Evolutionary conservation across 2,888 invertebrate genomes (phyloP).

Genomic region (Polietes domitor): DNA sequence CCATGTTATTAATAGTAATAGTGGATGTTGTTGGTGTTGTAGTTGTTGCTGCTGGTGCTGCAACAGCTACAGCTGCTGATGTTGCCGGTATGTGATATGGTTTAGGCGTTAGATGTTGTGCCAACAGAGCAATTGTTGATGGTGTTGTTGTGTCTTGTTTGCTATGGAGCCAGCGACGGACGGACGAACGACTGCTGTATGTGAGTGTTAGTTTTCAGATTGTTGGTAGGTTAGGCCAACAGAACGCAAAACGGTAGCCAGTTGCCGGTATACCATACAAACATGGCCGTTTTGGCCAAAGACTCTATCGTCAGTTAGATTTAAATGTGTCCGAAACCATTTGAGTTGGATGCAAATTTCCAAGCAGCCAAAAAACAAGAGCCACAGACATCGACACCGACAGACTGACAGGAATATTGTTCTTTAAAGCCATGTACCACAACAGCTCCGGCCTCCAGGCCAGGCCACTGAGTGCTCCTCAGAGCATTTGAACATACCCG

Average conservation of each 20-base stretch:
- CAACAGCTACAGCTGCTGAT: neutral
- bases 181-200: neutral
- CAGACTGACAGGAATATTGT: slow-evolving; percentile 50
- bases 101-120: slow-evolving; percentile 52
- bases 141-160: neutral
- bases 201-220: slow-evolving; percentile 16
- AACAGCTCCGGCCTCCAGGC: slow-evolving; percentile 20
- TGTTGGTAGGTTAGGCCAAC: neutral
- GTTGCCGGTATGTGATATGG: slow-evolving; percentile 38
- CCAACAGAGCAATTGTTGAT: slow-evolving; percentile 23
- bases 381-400: neutral
- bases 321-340: slow-evolving; percentile 45
- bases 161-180: neutral
- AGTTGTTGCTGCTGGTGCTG: neutral
- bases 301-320: slow-evolving; percentile 57
- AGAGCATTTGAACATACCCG: neutral
- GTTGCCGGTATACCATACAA: slow-evolving; percentile 5
- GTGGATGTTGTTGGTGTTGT: neutral
- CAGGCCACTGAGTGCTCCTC: neutral
- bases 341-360: slow-evolving; percentile 69
- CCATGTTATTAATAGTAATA: neutral
- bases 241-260: slow-evolving; percentile 26
- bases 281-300: slow-evolving; percentile 44
- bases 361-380: slow-evolving; percentile 37
- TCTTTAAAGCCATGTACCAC: slow-evolving; percentile 32